Conservation (phyloP, 2,113 vertebrate species). For the Anarrhichthys ocellatus region DNA sequence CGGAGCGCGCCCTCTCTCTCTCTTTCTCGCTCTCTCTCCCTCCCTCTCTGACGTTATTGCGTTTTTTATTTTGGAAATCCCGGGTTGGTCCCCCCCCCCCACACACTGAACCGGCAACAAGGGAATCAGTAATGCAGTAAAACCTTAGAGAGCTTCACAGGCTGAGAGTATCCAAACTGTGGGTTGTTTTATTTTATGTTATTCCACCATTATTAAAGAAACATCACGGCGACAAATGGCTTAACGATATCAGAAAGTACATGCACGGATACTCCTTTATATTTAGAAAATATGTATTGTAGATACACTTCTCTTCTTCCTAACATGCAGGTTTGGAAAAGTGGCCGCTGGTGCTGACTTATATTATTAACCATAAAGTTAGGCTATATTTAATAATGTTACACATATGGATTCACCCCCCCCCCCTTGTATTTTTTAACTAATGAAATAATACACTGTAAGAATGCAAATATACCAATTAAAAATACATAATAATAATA, state of each 20-base stretch:
- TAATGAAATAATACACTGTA: neutral
- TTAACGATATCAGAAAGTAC: neutral
- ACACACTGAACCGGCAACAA: constrained; percentile 37
- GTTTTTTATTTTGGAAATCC: constrained; percentile 74
- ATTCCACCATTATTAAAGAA: neutral
- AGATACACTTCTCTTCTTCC: no score
- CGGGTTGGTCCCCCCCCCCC: constrained; percentile 69
- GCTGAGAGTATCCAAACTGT: neutral
- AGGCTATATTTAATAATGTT: neutral
- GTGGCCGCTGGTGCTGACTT: neutral
- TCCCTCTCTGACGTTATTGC: constrained; percentile 57
- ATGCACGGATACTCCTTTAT: neutral
- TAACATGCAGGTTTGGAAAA: neutral
- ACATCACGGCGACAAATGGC: neutral
- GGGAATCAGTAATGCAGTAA: constrained; percentile 60
- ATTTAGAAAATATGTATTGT: no score
- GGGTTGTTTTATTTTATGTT: neutral
- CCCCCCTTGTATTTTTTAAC: neutral
- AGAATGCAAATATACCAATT: neutral
- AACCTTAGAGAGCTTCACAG: neutral
- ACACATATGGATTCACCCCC: no score
- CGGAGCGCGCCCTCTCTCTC: constrained; percentile 30
- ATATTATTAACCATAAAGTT: neutral
- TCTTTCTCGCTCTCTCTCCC: neutral
- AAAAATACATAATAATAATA: no score